These are phyloP conservation scores for Lithophane leautieri DNA, from an alignment of 2,888 invertebrate species.

Conservation along the genomic window DNA sequence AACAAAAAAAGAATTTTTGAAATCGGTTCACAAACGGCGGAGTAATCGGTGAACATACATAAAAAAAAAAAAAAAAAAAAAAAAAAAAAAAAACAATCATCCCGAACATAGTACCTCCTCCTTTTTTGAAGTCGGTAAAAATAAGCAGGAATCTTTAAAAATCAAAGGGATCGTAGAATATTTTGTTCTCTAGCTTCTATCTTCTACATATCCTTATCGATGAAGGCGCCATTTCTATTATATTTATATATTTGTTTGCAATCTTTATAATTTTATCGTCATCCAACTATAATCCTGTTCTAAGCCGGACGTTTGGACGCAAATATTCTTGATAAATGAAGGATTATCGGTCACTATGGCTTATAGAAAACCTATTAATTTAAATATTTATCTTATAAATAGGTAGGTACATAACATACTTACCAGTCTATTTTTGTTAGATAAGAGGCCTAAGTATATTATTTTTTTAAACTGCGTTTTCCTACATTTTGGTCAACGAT, in stretches of 20 bases:
- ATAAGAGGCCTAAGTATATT: neutral
- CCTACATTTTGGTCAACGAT: too few species aligned
- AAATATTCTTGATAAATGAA: conserved; percentile 28
- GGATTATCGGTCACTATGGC: conserved; percentile 32
- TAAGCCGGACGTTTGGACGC: conserved; percentile 41
- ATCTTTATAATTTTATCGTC: conserved; percentile 24
- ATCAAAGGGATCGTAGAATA: neutral
- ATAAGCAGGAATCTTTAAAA: conserved; percentile 1
- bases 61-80: too few species aligned
- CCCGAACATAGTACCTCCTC: too few species aligned
- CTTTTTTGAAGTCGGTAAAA: too few species aligned
- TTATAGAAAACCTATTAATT: conserved; percentile 28
- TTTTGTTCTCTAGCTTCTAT: neutral
- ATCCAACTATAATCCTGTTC: conserved; percentile 24
- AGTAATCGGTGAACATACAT: too few species aligned
- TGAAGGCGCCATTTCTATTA: conserved; percentile 20
- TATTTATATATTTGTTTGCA: conserved; percentile 17
- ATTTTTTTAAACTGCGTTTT: neutral
- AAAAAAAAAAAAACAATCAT: too few species aligned
- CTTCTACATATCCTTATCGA: neutral
- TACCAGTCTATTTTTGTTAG: conserved; percentile 12
- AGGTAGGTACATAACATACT: neutral
- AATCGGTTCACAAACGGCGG: too few species aligned
- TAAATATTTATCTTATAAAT: conserved; percentile 29
- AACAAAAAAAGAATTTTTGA: too few species aligned